Evolutionary conservation across 2,888 invertebrate genomes (phyloP).

Genomic region (Erebia ligea): DNA sequence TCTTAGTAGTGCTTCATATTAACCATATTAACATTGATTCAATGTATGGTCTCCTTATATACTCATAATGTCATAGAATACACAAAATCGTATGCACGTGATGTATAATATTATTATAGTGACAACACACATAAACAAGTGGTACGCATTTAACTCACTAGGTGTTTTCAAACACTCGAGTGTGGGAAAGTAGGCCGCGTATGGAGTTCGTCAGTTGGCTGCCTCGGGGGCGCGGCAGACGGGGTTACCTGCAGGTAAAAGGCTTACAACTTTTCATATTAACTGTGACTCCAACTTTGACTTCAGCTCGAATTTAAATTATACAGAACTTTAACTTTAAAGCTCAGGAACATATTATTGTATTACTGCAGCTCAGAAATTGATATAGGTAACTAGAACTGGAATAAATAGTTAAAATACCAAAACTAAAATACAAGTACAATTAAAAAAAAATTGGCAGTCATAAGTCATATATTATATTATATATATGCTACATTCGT

Average conservation of each 20-base stretch:
- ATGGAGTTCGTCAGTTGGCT: neutral
- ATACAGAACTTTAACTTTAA: constrained; percentile 6
- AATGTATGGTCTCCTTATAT: too few species aligned
- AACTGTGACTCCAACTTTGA: constrained; percentile 12
- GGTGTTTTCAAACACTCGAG: constrained; percentile 8
- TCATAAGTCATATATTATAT: too few species aligned
- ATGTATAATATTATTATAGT: too few species aligned
- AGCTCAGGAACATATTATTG: neutral
- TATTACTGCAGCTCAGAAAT: neutral
- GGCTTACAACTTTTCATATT: constrained; percentile 23
- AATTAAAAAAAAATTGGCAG: too few species aligned
- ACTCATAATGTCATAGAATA: too few species aligned
- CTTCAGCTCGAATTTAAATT: constrained; percentile 14
- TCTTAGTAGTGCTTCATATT: too few species aligned
- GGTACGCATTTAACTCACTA: neutral
- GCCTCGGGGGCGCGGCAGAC: constrained; percentile 2
- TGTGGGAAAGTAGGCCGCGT: constrained; percentile 7
- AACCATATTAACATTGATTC: too few species aligned
- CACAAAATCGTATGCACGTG: too few species aligned
- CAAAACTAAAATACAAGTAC: too few species aligned
- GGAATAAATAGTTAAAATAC: too few species aligned
- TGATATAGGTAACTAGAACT: neutral
- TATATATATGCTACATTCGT: too few species aligned
- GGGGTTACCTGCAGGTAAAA: constrained; percentile 14
- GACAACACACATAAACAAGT: neutral